Evolutionary conservation across 2,888 invertebrate species (phyloP), one percentile per base, ranked within the genome.

Genomic region (Azorinus chamasolen): DNA sequence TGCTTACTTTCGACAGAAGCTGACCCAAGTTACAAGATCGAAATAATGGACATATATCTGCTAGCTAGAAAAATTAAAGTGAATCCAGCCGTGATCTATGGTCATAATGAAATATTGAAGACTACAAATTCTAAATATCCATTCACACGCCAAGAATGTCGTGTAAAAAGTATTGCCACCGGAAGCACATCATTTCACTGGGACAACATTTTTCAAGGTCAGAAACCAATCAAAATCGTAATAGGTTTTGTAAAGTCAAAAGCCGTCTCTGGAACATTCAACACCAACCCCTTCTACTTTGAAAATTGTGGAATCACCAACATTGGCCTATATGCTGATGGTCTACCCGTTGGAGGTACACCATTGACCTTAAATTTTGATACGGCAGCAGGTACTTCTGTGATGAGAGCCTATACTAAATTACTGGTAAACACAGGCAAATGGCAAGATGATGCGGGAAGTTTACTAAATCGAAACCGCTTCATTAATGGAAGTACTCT

Each of bases 161-260:
- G 51, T 6, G 8, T 45, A 16, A 43, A 58, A 25, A 58, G 58
- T 27, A 58, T 71, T 6, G 41, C 53, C 0, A 62, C 48, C 8
- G 62, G 62, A 20, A 55, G 55, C 1, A 62, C 62, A 3, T 41
- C n/a, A 2, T 70, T 41, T 51, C 54, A 39, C 1, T 70, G 70
- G 70, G 70, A 70, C 14, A 70, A 70, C 41, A 62, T 70, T 55
- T 70, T 63, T 25, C 55, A 57, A 50, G 55, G 70, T 14, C 45
- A 41, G 57, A 8, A 48, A 32, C 55, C 70, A 1, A 63, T 55
- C 43, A 70, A 57, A 57, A 14, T 70, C 5, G 45, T 70, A 16
- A 2, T 63, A 0, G 55, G 58, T 0, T 71, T 71, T 25, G 63
- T 63, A n/a, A 71, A 63, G 24, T 50, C 43, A 8, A 63, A 37